Evolutionary conservation across 2,797 vertebrate genomes (phyloP).

Genomic region (Coreius guichenoti): DNA sequence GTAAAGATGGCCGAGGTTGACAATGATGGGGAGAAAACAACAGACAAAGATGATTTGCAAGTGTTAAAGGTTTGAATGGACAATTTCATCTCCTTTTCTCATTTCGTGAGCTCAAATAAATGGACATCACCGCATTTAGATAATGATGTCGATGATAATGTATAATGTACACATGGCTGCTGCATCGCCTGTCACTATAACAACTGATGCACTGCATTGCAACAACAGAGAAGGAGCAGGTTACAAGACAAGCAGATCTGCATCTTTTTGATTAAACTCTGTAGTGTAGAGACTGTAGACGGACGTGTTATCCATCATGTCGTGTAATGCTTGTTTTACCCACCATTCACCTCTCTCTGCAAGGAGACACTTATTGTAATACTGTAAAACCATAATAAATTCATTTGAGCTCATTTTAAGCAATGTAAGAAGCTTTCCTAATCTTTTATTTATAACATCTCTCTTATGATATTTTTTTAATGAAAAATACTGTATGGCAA

Average conservation of each 20-base stretch:
- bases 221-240: background rate
- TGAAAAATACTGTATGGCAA: too few species aligned
- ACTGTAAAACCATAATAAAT: background rate
- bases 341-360: background rate
- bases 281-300: background rate
- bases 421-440: too few species aligned
- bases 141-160: background rate
- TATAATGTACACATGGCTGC: background rate
- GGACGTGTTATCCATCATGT: background rate
- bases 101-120: background rate
- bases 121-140: background rate
- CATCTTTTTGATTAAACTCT: background rate
- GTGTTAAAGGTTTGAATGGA: slow-evolving; percentile 70
- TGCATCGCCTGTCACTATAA: slow-evolving; percentile 49
- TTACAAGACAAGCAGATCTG: background rate
- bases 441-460: background rate
- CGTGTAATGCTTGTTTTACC: background rate
- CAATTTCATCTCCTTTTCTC: background rate
- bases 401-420: background rate
- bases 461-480: background rate
- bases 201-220: slow-evolving; percentile 27
- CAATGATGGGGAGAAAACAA: slow-evolving; percentile 66
- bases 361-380: background rate
- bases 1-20: slow-evolving; percentile 81
- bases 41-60: slow-evolving; percentile 73